Base-by-base conservation (phyloP, 2,113 vertebrate species). In the Amphiprion percula region DNA sequence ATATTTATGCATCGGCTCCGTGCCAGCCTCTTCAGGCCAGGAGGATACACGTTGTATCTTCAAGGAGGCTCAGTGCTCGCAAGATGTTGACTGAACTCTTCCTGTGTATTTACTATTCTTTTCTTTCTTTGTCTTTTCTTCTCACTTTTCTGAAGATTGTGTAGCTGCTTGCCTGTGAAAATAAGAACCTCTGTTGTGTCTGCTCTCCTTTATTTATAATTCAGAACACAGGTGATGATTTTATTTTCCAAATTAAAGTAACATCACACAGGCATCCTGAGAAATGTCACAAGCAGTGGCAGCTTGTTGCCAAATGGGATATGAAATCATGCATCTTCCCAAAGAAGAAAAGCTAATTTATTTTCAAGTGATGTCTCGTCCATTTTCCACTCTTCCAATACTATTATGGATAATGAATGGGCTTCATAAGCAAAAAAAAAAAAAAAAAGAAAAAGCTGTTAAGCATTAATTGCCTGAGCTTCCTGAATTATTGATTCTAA, bases 401-500 rank as follows among this genome's bases (percentile, higher is more conserved):
- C 68, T 28, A 69, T 79, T 50, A 74, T 64, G 33, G 28, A 16
- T 72, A 75, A 66, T 49, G 50, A 74, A 86, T 76, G 30, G n/a
- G 30, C 63, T 81, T 78, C 46, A 33, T 74, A 84, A 78, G 72
- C 49, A 82, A 78, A 37, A 37, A 10, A 37, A 37, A 9, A 37
- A 37, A 37, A 2, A 9, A 37, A 37, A 37, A 1, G 9, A 37
- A 30, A 87, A 86, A 67, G 84, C 55, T 85, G 73, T 81, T 81
- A 41, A 78, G 73, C 15, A 23, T 84, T 87, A 87, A 90, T 92
- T 87, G 69, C 82, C 71, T 75, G 10, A 17, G 55, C 85, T 77
- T 85, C 71, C 62, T 90, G 82, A 90, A 90, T 91, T 90, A 93
- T 92, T 92, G 85, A 92, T 94, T 83, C 68, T 83, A 90, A 83